A percentile compares a stretch with the other conserved stretches of the same genome.
Evolutionary conservation across 2,113 vertebrate species (phyloP).

Genomic region (Crypturellus undulatus): DNA sequence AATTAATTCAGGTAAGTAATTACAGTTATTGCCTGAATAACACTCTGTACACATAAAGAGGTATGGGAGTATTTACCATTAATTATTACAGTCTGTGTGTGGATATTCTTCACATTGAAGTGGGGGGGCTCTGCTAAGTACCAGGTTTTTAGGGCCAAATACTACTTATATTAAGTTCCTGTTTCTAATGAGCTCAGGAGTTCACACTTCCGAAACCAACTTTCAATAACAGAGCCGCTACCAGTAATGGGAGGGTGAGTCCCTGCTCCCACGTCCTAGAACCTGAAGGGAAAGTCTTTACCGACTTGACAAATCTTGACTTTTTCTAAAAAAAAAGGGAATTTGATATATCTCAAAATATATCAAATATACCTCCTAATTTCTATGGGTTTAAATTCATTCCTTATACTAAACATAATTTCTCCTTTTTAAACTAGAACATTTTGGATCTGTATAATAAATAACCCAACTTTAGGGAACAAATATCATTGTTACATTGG

Average conservation of each 20-base stretch:
- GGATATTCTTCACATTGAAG: not conserved
- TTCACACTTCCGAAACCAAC: not conserved
- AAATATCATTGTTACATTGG: not conserved
- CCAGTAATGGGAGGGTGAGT: not conserved
- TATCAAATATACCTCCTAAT: not conserved
- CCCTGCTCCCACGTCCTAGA: not conserved
- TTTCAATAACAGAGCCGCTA: not conserved
- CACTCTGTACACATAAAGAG: not conserved
- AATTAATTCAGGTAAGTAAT: not conserved
- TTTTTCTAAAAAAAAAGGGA: not conserved
- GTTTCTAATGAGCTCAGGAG: not conserved
- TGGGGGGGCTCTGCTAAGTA: not conserved
- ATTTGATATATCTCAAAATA: conserved; percentile 18
- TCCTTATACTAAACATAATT: not conserved
- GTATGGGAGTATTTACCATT: not conserved
- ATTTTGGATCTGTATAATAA: not conserved
- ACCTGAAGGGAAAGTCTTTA: not conserved
- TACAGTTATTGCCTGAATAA: not conserved
- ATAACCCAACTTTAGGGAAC: not conserved
- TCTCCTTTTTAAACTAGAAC: not conserved
- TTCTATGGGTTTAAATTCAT: conserved; percentile 5
- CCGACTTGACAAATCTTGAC: too few species aligned
- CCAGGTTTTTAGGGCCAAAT: not conserved
- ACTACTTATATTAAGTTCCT: not conserved
- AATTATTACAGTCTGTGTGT: not conserved